These are phyloP conservation scores for Muscicapa striata DNA, from an alignment of 2,797 vertebrate species.

Conservation along the genomic window DNA sequence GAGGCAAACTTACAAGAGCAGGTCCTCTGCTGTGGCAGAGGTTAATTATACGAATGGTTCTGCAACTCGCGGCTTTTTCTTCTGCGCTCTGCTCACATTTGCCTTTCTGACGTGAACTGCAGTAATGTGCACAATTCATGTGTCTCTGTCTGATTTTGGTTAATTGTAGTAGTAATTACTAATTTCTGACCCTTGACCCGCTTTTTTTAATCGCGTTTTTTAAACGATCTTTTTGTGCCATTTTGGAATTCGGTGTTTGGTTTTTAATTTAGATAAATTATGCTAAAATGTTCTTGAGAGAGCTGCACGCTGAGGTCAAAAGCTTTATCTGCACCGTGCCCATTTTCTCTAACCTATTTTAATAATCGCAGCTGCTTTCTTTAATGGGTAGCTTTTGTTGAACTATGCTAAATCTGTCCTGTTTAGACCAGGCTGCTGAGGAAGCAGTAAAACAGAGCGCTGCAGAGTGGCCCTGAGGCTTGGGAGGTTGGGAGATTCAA, in stretches of 20 bases:
- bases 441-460: neutral
- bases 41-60: conserved; percentile 42
- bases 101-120: conserved; percentile 57
- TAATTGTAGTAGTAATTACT: conserved; percentile 70
- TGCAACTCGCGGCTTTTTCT: conserved; percentile 20
- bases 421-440: conserved; percentile 28
- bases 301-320: conserved; percentile 25
- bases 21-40: conserved; percentile 50
- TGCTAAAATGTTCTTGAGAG: conserved; percentile 47
- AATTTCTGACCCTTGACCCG: conserved; percentile 50
- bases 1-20: neutral
- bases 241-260: conserved; percentile 59
- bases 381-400: conserved; percentile 55
- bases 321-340: conserved; percentile 35
- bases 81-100: neutral
- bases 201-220: conserved; percentile 58
- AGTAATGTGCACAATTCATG: conserved; percentile 44
- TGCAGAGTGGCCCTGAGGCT: fast-evolving
- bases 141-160: conserved; percentile 59
- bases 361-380: conserved; percentile 53
- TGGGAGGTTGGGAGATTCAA: neutral
- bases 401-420: conserved; percentile 21
- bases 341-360: conserved; percentile 65
- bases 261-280: conserved; percentile 70
- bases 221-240: conserved; percentile 26